Evolutionary conservation across 2,797 vertebrate genomes (phyloP).

Genomic region (Xiphorhynchus erythropygius): DNA sequence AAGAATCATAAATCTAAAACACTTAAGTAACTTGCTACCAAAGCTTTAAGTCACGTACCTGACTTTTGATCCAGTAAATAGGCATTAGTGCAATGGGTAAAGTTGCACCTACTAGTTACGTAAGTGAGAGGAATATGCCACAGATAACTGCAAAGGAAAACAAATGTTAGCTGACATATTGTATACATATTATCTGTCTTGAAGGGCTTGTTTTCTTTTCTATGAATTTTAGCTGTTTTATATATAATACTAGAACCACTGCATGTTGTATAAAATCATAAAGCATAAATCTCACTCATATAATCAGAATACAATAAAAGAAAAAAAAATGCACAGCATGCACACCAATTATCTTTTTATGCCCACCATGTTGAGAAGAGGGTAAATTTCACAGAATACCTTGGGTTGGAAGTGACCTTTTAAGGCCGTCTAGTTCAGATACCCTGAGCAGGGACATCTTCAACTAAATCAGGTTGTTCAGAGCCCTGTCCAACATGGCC

Average conservation of each 20-base stretch:
- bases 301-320: background rate
- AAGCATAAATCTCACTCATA: background rate
- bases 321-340: background rate
- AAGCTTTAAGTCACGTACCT: conserved; percentile 74
- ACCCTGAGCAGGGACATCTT: background rate
- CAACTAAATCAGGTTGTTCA: background rate
- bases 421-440: background rate
- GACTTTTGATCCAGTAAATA: conserved; percentile 83
- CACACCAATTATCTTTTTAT: background rate
- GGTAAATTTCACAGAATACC: background rate
- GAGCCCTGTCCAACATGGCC: background rate
- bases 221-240: background rate
- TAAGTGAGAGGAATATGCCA: conserved; percentile 94
- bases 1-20: background rate
- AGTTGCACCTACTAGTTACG: conserved; percentile 81
- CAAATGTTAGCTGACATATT: background rate
- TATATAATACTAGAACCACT: background rate
- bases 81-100: conserved; percentile 72
- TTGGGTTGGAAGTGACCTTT: background rate
- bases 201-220: background rate
- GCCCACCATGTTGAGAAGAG: background rate
- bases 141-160: conserved; percentile 76
- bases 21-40: background rate
- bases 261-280: background rate
- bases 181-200: background rate